Conservation (phyloP, 2,797 vertebrate species). For the Pelobates cultripes region DNA sequence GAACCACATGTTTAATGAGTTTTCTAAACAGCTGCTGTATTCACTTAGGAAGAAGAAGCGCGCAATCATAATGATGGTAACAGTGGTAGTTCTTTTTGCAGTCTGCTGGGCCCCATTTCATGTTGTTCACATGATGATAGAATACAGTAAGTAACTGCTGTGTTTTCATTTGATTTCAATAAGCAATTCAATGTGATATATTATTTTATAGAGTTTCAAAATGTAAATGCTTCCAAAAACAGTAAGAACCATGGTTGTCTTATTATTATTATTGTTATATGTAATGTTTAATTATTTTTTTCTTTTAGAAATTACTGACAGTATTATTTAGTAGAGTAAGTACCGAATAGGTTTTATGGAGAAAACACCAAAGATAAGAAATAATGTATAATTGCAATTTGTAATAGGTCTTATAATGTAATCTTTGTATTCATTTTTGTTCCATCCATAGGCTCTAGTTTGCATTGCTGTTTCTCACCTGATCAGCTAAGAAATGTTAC, state of each 20-base stretch:
- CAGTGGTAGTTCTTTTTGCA: slow-evolving; percentile 75
- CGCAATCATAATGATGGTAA: slow-evolving; percentile 78
- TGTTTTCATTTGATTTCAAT: not conserved
- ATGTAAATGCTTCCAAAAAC: not conserved
- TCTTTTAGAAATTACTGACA: no score
- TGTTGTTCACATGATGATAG: slow-evolving; percentile 73
- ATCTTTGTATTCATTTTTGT: no score
- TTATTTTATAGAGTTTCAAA: not conserved
- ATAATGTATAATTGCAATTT: no score
- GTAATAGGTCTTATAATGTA: no score
- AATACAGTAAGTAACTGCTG: slow-evolving; percentile 71
- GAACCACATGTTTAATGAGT: not conserved
- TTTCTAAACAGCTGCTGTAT: slow-evolving; percentile 15
- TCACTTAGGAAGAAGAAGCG: slow-evolving; percentile 76
- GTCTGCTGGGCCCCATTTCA: slow-evolving; percentile 80
- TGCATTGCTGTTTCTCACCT: no score
- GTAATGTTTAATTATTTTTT: no score
- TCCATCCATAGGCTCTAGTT: no score
- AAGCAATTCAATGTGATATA: not conserved
- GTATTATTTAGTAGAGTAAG: no score
- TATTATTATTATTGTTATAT: no score
- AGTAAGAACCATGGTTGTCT: not conserved
- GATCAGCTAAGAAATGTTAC: no score
- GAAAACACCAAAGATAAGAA: no score
- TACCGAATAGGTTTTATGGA: no score